These are phyloP conservation scores for Aethina tumida DNA, from an alignment of 1,140 invertebrate genomes.

Conservation along the genomic window DNA sequence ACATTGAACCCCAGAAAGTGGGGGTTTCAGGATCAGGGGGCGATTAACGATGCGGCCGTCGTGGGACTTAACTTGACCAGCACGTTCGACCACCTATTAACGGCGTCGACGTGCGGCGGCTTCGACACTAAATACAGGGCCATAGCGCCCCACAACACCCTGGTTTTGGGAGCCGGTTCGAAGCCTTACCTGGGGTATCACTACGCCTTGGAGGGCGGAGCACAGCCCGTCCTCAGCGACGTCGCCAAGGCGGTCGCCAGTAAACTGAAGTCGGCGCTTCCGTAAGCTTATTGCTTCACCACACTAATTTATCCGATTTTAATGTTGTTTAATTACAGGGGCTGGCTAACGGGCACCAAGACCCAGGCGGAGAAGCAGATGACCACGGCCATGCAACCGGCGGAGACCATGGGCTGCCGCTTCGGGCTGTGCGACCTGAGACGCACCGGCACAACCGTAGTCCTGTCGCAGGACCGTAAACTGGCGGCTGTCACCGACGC, in stretches of 20 bases:
- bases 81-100: conserved; percentile 78
- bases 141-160: conserved; percentile 63
- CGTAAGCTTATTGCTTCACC: conserved; percentile 48
- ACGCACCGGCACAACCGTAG: conserved; percentile 59
- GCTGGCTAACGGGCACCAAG: conserved; percentile 48
- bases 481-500: conserved; percentile 75
- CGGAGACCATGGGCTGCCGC: conserved; percentile 56
- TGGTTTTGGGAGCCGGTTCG: conserved; percentile 70
- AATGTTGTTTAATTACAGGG: conserved; percentile 30
- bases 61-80: conserved; percentile 65
- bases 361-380: conserved; percentile 37
- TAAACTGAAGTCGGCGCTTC: conserved; percentile 77
- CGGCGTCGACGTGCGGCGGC: conserved; percentile 69
- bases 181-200: conserved; percentile 83
- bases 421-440: conserved; percentile 79
- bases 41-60: conserved; percentile 66
- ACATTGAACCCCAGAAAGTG: conserved; percentile 72
- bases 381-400: conserved; percentile 39
- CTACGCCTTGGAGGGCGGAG: conserved; percentile 77
- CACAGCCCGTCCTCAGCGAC: conserved; percentile 62
- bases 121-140: conserved; percentile 63
- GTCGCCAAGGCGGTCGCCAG: conserved; percentile 82
- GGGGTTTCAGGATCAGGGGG: conserved; percentile 66
- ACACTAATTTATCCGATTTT: conserved; percentile 8
- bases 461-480: conserved; percentile 68